Percentiles rank a stretch among this genome's conserved stretches.
Conservation (phyloP, 1,140 invertebrate genomes). For the Bombyx mori region DNA sequence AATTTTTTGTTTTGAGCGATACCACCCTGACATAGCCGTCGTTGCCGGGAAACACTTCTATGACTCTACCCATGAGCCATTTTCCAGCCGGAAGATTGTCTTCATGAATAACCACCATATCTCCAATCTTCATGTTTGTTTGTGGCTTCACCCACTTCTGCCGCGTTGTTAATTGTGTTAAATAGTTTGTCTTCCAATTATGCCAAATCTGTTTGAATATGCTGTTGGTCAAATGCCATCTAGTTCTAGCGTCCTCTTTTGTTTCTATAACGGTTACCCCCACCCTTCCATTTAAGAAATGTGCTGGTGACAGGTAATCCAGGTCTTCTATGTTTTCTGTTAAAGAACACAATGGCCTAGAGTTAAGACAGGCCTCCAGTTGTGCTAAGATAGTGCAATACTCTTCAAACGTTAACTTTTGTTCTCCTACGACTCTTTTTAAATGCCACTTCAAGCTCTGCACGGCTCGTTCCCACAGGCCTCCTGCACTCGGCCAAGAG, state of each 20-base stretch:
- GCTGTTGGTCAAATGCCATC: no score
- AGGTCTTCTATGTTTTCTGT: not conserved
- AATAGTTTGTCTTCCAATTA: not conserved
- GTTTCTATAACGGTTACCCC: no score
- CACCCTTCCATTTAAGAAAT: slow-evolving; percentile 1
- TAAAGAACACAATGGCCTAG: not conserved
- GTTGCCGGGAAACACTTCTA: slow-evolving; percentile 7
- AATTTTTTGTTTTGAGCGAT: slow-evolving; percentile 12
- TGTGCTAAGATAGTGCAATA: not conserved
- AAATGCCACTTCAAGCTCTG: slow-evolving; percentile 1
- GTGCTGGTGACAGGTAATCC: not conserved
- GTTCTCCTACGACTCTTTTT: not conserved
- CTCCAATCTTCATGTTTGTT: not conserved
- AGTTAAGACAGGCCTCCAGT: not conserved
- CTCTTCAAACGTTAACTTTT: not conserved
- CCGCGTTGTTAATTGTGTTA: slow-evolving; percentile 1
- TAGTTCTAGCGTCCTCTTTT: no score
- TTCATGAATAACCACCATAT: slow-evolving; percentile 16
- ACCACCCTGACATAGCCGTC: slow-evolving; percentile 9
- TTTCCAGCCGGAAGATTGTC: slow-evolving; percentile 13
- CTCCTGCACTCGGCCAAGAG: not conserved
- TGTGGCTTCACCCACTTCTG: not conserved
- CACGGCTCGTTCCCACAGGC: not conserved
- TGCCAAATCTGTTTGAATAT: not conserved
- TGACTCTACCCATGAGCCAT: slow-evolving; percentile 9